A percentile compares a stretch with the other conserved stretches of the same genome.
Conservation (phyloP, 2,888 invertebrate species). For the Cephalotes varians region DNA sequence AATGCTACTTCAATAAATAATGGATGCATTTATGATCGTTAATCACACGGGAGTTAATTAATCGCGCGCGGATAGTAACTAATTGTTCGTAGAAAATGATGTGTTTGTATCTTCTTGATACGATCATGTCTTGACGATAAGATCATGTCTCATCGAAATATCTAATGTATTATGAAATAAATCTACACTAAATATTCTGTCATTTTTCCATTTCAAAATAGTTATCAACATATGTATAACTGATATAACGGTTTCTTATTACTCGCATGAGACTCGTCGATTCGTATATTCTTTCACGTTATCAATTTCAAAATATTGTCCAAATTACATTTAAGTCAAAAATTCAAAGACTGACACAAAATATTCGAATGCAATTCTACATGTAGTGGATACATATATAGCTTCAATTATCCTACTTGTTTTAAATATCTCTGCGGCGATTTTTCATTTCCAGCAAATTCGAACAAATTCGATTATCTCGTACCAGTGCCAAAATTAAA, state of each 20-base stretch:
- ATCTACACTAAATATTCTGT: background rate
- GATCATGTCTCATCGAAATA: background rate
- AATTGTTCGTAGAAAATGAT: conserved; percentile 12
- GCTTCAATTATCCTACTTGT: background rate
- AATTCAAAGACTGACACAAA: background rate
- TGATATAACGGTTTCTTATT: background rate
- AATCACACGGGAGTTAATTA: conserved; percentile 19
- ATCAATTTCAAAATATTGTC: background rate
- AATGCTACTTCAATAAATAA: conserved; percentile 6
- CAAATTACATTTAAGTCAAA: background rate
- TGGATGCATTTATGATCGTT: conserved; percentile 12
- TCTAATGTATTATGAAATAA: background rate
- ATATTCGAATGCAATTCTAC: background rate
- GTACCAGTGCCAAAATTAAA: conserved; percentile 30
- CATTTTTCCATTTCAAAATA: background rate
- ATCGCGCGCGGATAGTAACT: conserved; percentile 26
- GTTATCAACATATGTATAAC: background rate
- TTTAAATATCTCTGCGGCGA: conserved; percentile 13
- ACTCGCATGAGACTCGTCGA: background rate
- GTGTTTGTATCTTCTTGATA: background rate
- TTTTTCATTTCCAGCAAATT: background rate
- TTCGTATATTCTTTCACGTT: background rate
- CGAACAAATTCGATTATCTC: conserved; percentile 15
- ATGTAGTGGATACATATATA: background rate
- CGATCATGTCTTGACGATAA: background rate